Conservation (phyloP, 2,888 invertebrate genomes). For the Lasioglossum lativentre region DNA sequence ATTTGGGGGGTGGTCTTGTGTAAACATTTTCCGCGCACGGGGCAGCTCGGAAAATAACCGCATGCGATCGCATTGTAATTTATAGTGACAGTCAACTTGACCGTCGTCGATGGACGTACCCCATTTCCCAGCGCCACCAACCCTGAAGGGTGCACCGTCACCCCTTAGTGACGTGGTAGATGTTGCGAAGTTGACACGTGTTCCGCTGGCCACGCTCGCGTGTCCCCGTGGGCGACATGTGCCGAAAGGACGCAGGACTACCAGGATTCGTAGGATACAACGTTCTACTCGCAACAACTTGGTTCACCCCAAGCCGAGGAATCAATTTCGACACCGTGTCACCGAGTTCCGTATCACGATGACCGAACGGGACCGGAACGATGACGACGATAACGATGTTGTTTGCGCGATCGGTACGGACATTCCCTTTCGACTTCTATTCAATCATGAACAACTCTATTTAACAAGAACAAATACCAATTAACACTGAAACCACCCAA, state of each 20-base stretch:
- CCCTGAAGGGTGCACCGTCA: conserved; percentile 67
- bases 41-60: neutral
- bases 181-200: conserved; percentile 61
- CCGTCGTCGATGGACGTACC: conserved; percentile 79
- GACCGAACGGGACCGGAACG: conserved; percentile 72
- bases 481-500: neutral
- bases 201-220: conserved; percentile 45
- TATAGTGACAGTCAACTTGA: conserved; percentile 45
- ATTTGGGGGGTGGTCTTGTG: neutral
- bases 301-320: conserved; percentile 68
- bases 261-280: conserved; percentile 57
- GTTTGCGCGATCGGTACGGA: conserved; percentile 65
- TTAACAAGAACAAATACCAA: neutral
- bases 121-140: conserved; percentile 80
- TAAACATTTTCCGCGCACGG: neutral
- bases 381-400: conserved; percentile 71
- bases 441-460: neutral
- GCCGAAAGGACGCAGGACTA: conserved; percentile 43
- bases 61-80: conserved; percentile 8
- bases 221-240: conserved; percentile 66
- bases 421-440: neutral
- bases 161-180: conserved; percentile 72
- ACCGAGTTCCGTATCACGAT: conserved; percentile 77
- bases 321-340: conserved; percentile 62
- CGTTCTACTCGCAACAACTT: conserved; percentile 66